Evolutionary conservation across 1,140 invertebrate genomes (phyloP), one percentile per base, ranked within the genome.

Genomic region (Akabosia matsudoensis): DNA sequence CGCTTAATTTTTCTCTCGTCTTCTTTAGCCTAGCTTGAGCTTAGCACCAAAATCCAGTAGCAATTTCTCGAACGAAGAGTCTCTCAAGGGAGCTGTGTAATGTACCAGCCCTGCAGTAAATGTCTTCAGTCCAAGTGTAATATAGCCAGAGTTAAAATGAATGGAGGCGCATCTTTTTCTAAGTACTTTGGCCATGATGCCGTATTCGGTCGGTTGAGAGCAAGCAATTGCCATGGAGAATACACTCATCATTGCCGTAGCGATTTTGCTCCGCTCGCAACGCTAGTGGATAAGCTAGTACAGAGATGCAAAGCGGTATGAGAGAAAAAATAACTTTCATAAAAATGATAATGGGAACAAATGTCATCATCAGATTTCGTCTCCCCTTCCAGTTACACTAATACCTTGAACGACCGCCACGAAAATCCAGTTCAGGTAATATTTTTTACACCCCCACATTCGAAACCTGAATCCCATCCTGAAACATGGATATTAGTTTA

Each of bases 261-360:
- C n/a, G n/a, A n/a, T n/a, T n/a, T n/a, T n/a, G n/a, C n/a, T n/a
- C n/a, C n/a, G n/a, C n/a, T n/a, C n/a, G n/a, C n/a, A n/a, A n/a
- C n/a, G n/a, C n/a, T n/a, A n/a, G n/a, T n/a, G 61, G 61, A 67
- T 67, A 30, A 67, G 61, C 61, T 67, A 7, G 28, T 7, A n/a
- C 10, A 10, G 61, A 4, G 61, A 67, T 30, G 61, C 24, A 10
- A 30, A 28, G 24, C 61, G 22, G n/a, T 56, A 56, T 45, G 24
- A 61, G 54, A 61, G 24, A 61, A 61, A 61, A 13, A 22, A 61
- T 61, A n/a, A n/a, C n/a, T n/a, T n/a, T n/a, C 54, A 61, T 30
- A 67, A 67, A 67, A 67, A 56, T 67, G 61, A 67, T 67, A 67
- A 67, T 67, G 61, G 61, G 30, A 67, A 31, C 61, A 67, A 67